Evolutionary conservation across 2,113 vertebrate species (phyloP), one percentile per base, ranked within the genome.

Genomic region (Amia ocellicauda): DNA sequence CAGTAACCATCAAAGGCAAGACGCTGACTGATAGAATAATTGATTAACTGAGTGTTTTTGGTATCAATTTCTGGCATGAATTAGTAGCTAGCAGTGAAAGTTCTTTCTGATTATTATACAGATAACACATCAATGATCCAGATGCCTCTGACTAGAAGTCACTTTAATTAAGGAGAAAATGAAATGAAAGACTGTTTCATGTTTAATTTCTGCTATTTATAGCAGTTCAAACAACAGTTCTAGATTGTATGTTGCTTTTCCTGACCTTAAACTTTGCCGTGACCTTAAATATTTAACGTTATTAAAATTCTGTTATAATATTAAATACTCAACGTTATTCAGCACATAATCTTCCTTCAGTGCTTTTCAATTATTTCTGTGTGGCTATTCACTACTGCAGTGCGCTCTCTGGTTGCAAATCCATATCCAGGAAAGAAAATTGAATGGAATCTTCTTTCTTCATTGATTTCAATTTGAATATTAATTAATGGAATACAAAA

Each of bases 391-490:
- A 78, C 51, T 59, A 69, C 66, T 63, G 75, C 71, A 76, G 66
- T 75, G 77, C 56, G 66, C 28, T 29, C 63, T 52, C 50, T 78
- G 72, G 80, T 74, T 79, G 72, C 58, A 82, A 80, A 83, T 83
- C 67, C 51, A 69, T 77, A 71, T 71, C 51, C 43, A 57, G 66
- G 69, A 77, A 16, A 31, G 50, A 27, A 65, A 82, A 76, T 79
- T 73, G 76, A 80, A 69, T 74, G 70, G 63, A 71, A 31, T 70
- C 54, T 72, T 79, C 59, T 73, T 79, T 84, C 68, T 82, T 79
- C 65, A 80, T 73, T 78, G 77, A 86, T 79, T 84, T 80, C 77
- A 78, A 78, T 78, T 80, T 80, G 73, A 74, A 78, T 55, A 45
- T 57, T 73, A 76, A 75, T 79, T 70, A 60, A 65, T 67, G 64